Conservation (phyloP, 2,888 invertebrate species). For the Drosophila parthenogenetica region DNA sequence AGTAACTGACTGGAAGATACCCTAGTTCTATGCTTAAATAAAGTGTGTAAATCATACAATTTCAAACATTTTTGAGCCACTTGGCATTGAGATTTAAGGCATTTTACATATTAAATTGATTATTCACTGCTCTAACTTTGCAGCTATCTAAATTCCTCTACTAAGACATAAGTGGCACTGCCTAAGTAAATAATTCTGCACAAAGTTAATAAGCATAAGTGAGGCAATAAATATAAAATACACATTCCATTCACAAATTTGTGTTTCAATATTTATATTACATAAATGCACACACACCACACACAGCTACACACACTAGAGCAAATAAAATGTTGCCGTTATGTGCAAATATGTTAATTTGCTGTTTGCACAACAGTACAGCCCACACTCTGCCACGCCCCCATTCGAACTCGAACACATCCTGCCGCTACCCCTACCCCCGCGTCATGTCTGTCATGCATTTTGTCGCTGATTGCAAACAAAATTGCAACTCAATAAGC, state of each 20-base stretch:
- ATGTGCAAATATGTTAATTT: constrained; percentile 77
- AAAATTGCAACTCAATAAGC: constrained; percentile 80
- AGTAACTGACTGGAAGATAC: too few species aligned
- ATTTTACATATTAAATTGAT: too few species aligned
- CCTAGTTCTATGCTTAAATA: neutral
- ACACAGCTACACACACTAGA: neutral
- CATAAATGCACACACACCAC: constrained; percentile 43
- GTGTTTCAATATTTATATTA: constrained; percentile 68
- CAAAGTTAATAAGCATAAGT: constrained; percentile 41
- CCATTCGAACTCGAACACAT: neutral
- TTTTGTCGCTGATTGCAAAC: constrained; percentile 73
- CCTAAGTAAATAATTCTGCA: constrained; percentile 29
- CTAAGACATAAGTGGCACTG: too few species aligned
- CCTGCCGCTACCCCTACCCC: constrained; percentile 3
- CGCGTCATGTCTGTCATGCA: constrained; percentile 11
- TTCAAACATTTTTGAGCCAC: too few species aligned
- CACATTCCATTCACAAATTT: constrained; percentile 52
- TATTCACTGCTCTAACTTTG: neutral
- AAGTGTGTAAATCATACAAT: neutral
- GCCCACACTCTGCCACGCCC: constrained; percentile 30
- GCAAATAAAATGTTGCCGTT: constrained; percentile 66
- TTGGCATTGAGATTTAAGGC: too few species aligned
- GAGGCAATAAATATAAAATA: constrained; percentile 23
- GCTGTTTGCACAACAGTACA: constrained; percentile 64
- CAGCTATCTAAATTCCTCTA: neutral